phyloP scores from a whole-genome alignment of 2,888 invertebrate species.

The Andrena hattorfiana region DNA sequence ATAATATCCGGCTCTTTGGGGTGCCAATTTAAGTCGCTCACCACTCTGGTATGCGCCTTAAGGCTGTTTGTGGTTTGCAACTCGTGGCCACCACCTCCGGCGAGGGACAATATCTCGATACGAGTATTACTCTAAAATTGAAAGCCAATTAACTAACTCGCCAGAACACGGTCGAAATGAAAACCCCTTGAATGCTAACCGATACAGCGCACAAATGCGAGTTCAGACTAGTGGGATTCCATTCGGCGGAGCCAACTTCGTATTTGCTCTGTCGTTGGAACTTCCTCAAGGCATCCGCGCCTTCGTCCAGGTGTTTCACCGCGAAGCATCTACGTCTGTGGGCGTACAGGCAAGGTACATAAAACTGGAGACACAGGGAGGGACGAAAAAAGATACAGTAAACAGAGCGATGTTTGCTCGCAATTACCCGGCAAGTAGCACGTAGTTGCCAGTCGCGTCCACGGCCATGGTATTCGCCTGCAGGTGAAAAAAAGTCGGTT shows the following conservation, averaged over 20 bases:
- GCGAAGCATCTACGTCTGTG: slow-evolving; percentile 91
- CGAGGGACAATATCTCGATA: slow-evolving; percentile 94
- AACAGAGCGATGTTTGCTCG: slow-evolving; percentile 1
- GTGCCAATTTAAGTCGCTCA: slow-evolving; percentile 97
- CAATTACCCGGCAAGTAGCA: slow-evolving; percentile 92
- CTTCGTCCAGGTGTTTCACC: slow-evolving; percentile 91
- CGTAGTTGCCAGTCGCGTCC: slow-evolving; percentile 93
- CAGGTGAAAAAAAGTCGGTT: slow-evolving; percentile 36
- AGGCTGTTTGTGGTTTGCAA: slow-evolving; percentile 90
- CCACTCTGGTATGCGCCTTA: slow-evolving; percentile 93
- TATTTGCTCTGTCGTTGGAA: slow-evolving; percentile 96
- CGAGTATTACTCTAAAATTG: slow-evolving; percentile 92
- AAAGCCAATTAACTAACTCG: slow-evolving; percentile 16
- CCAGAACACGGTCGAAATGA: not conserved
- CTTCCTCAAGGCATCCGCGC: slow-evolving; percentile 90
- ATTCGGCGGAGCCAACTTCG: slow-evolving; percentile 96
- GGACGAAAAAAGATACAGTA: not conserved
- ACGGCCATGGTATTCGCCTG: slow-evolving; percentile 97
- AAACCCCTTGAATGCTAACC: slow-evolving; percentile 86
- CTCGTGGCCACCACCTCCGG: slow-evolving; percentile 87
- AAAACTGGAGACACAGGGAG: not conserved
- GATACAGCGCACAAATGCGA: slow-evolving; percentile 95
- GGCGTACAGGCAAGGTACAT: not conserved
- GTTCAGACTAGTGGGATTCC: slow-evolving; percentile 93
- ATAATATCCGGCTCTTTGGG: slow-evolving; percentile 90